Base-by-base conservation (phyloP, 2,797 vertebrate genomes). In the Meda fulgida region DNA sequence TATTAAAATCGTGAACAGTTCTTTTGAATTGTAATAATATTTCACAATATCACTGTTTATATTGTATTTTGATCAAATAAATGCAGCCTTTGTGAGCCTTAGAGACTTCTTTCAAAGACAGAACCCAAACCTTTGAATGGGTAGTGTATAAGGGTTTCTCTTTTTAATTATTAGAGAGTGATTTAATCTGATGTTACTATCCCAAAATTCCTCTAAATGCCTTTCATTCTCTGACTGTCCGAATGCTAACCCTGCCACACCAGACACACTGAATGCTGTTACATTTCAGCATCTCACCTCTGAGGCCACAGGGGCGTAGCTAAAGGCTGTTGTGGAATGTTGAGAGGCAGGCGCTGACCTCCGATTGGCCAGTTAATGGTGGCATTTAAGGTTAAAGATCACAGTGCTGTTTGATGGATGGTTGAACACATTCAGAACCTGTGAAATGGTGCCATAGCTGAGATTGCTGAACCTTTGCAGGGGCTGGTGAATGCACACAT, bases 371-470 rank as follows among this genome's bases (percentile, higher is more conserved):
- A 71, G 87, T 85, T 55, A 72, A 51, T 72, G 19, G 87, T 85
- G 85, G 88, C 83, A 80, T 78, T 23, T 88, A 81, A 91, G 92
- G 91, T 92, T 90, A 89, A 82, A 90, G 92, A 90, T 90, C 63
- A 84, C 71, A 55, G 75, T 77, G 85, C 89, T 86, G 67, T 81
- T 7, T 89, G 84, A 92, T 69, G 89, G 88, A 83, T 91, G 91
- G 87, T 82, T 86, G 85, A 84, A 88, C 84, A 82, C 78, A 84
- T 87, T 88, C 85, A 91, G 87, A 89, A 88, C 82, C 38, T 79
- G 84, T 89, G 89, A 89, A 89, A 80, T 58, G 85, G 83, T 79
- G 86, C 91, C 90, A 89, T 91, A 87, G 73, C 89, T 26, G 65
- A 90, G 88, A 83, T 75, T 88, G 82, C 63, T 83, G 69, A 86